These are phyloP conservation scores for Psittacula derbiana DNA, from an alignment of 2,797 vertebrate genomes.

Conservation along the genomic window DNA sequence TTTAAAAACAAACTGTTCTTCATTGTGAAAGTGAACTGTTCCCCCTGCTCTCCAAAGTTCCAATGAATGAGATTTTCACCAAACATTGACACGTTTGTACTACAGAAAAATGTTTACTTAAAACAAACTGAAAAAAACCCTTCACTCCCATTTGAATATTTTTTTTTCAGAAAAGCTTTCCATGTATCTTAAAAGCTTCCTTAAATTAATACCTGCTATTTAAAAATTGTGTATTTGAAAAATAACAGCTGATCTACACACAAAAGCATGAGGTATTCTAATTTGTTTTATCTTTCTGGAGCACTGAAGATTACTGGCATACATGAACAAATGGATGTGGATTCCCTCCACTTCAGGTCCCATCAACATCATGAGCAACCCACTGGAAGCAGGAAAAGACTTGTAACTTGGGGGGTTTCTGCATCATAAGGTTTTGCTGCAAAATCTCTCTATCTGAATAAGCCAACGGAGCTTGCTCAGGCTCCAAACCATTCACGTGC, in stretches of 20 bases:
- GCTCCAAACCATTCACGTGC: neutral
- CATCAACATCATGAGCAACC: fast-evolving
- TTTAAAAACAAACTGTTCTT: neutral
- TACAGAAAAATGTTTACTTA: neutral
- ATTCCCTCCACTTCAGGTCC: neutral
- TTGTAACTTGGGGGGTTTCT: neutral
- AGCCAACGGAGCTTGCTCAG: neutral
- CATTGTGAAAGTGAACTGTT: neutral
- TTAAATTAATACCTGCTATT: neutral
- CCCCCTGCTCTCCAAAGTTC: neutral
- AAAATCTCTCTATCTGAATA: neutral
- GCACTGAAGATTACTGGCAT: neutral
- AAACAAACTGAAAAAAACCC: neutral
- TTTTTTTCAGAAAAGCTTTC: neutral
- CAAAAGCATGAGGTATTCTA: neutral
- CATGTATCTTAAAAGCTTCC: neutral
- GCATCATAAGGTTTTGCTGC: neutral
- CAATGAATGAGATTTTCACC: neutral
- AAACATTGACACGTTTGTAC: neutral
- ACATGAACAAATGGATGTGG: neutral
- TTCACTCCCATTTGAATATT: neutral
- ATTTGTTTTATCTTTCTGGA: neutral
- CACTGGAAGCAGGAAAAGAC: neutral
- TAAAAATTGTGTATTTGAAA: neutral
- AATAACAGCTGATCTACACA: neutral